Evolutionary conservation across 2,797 vertebrate species (phyloP), one percentile per base, ranked within the genome.

Genomic region (Phyllotis vaccarum): DNA sequence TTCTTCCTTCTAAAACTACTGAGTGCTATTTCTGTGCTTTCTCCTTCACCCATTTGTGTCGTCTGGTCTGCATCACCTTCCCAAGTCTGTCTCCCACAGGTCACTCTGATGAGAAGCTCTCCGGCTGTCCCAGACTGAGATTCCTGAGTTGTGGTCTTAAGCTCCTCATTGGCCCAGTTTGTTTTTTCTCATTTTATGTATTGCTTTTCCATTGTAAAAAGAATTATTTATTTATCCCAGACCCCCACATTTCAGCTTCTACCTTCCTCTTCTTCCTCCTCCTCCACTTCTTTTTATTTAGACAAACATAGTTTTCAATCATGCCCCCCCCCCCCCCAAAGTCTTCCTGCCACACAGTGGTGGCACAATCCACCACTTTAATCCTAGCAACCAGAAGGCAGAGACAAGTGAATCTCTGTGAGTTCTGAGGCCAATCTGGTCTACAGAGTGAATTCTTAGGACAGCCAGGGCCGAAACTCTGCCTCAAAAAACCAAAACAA

Each of bases 1-100:
- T 54, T 82, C 31, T 89, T 95, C 52, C 56, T 43, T 60, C 93
- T 62, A 2, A 91, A 95, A 37, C 34, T 54, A 54, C 49, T 90
- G 64, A 88, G 34, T 62, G 31, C 7, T 58, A 62, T 19, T n/a
- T 90, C 0, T 56, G 56, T 85, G 52, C 43, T 75, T 27, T 60
- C n/a, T 81, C 85, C 78, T 83, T 72, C 46, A 6, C 58, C 34
- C 34, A 49, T 21, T 93, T 49, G 34, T 8, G 52, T 17, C 34
- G n/a, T n/a, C n/a, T 91, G 76, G 16, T 40, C 46, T 79, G 24
- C 56, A 5, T 52, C 49, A 94, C 40, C 74, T 54, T 83, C 49
- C 29, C 72, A 64, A 27, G 12, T 75, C 34, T 5, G 76, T 85
- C 93, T 94, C 52, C 37, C 66, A 49, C 14, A 64, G 60, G 46